These are phyloP conservation scores for Lasaia peninsularis DNA, from an alignment of 1,140 invertebrate genomes.

Conservation along the genomic window DNA sequence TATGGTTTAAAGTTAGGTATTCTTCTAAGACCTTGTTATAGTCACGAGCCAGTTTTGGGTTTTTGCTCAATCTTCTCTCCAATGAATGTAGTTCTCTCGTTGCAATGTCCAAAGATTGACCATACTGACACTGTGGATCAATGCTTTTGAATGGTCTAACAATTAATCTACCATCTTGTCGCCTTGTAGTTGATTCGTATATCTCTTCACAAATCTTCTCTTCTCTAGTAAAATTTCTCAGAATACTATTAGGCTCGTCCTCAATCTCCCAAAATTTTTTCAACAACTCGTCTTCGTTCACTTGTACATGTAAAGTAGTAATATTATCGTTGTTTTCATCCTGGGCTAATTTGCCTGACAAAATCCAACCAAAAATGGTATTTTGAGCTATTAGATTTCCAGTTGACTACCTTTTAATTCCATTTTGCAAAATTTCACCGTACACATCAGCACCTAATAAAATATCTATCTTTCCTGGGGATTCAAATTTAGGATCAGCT, in stretches of 20 bases:
- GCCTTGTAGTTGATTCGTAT: slow-evolving; percentile 30
- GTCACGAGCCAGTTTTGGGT: slow-evolving; percentile 21
- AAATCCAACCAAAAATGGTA: slow-evolving; percentile 26
- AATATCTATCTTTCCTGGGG: slow-evolving; percentile 28
- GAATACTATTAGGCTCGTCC: slow-evolving; percentile 26
- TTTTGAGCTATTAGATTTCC: slow-evolving; percentile 28
- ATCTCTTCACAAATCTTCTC: slow-evolving; percentile 30
- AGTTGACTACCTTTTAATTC: slow-evolving; percentile 24
- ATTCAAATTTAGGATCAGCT: slow-evolving; percentile 26
- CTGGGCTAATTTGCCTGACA: slow-evolving; percentile 14
- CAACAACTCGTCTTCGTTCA: slow-evolving; percentile 27
- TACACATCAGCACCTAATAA: slow-evolving; percentile 32
- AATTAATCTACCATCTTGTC: slow-evolving; percentile 29
- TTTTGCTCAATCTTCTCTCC: slow-evolving; percentile 26
- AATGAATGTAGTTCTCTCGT: slow-evolving; percentile 23
- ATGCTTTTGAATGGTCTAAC: slow-evolving; percentile 29
- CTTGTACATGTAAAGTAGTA: slow-evolving; percentile 24
- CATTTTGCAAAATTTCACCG: slow-evolving; percentile 24
- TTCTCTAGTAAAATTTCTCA: slow-evolving; percentile 24
- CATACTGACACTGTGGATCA: slow-evolving; percentile 29
- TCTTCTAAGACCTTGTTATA: slow-evolving; percentile 31
- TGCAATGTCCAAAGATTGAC: slow-evolving; percentile 26
- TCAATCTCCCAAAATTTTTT: slow-evolving; percentile 37
- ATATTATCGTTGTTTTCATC: slow-evolving; percentile 12
- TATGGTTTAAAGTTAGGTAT: slow-evolving; percentile 28